Evolutionary conservation across 2,888 invertebrate genomes (phyloP), one percentile per base, ranked within the genome.

Genomic region (Rapana venosa): DNA sequence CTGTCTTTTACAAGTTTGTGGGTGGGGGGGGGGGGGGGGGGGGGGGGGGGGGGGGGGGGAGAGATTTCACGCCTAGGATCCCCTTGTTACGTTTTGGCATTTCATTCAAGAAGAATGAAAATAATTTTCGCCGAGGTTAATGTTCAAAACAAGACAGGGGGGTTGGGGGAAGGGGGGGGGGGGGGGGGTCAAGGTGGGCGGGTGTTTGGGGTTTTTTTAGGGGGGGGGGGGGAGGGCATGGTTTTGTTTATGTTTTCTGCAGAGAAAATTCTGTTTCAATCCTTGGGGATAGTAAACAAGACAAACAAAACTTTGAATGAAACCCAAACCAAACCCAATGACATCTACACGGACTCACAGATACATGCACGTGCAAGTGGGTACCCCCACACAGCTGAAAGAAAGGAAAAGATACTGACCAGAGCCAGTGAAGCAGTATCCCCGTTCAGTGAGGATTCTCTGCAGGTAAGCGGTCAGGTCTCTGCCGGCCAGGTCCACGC

Each of bases 381-480:
- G 32, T 32, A 81, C 83, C 20, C 83, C 22, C 83, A 83, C 56
- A 47, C 83, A 83, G 11, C 26, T 30, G 30, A 77, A n/a, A 30
- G 47, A 22, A 22, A 74, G n/a, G n/a, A n/a, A 74, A 11, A 83
- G 8, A 17, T 6, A 56, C 85, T 85, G 30, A 85, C 85, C 85
- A 0, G 93, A 92, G 88, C 94, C 95, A 86, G 95, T 95, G 93
- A 96, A 96, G 88, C 94, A 95, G 94, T 96, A 96, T 90, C 96
- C 96, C 90, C 96, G 94, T 93, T 96, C 96, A 90, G 92, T 92
- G 6, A 94, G 92, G 79, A 94, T 94, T 90, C 93, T 92, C 89
- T 90, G 92, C 36, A 94, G 90, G 90, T 94, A 93, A 17, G 85
- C 88, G 8, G 94, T 93, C 66, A 94, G 90, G 90, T 94, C 93